Conservation (phyloP, 2,888 invertebrate genomes). For the Mactromeris polynyma region DNA sequence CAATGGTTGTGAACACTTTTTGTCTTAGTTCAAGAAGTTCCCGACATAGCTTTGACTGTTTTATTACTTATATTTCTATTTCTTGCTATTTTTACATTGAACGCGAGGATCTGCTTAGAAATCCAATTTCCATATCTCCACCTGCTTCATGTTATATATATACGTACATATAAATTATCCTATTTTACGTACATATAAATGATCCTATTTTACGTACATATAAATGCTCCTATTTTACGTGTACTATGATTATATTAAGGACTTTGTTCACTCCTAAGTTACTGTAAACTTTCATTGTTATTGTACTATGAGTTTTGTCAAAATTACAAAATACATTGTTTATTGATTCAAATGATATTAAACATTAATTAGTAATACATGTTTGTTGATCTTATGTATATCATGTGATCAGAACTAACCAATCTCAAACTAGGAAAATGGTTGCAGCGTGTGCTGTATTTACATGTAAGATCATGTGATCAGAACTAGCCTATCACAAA, state of each 20-base stretch:
- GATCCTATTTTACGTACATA: background rate
- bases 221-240: background rate
- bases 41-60: background rate
- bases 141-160: background rate
- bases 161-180: background rate
- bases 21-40: background rate
- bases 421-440: too few species aligned
- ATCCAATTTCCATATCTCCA: background rate
- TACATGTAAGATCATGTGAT: too few species aligned
- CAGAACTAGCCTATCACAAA: too few species aligned
- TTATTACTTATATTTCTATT: background rate
- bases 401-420: too few species aligned
- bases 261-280: background rate
- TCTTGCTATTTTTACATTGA: background rate
- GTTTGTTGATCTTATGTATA: background rate
- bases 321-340: constrained; percentile 21
- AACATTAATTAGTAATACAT: constrained; percentile 10
- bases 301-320: constrained; percentile 17
- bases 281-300: background rate
- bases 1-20: background rate
- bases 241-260: background rate
- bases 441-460: too few species aligned
- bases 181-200: background rate
- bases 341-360: constrained; percentile 21
- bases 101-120: background rate